phyloP scores from a whole-genome alignment of 2,113 vertebrate genomes.

The Drymodes brunneopygia region DNA sequence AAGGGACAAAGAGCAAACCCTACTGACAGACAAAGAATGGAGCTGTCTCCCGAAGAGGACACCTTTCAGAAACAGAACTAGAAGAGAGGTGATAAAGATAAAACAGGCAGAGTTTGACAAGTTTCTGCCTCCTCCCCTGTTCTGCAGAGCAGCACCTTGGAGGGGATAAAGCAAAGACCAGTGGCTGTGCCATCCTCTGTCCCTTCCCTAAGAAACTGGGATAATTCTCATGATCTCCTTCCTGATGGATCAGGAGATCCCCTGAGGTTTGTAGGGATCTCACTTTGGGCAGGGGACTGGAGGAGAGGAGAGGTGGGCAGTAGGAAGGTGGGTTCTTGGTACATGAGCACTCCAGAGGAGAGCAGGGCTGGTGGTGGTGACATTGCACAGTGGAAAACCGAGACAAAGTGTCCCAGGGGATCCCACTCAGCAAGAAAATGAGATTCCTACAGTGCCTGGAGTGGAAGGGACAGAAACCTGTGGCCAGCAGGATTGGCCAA shows the following conservation, averaged over 20 bases:
- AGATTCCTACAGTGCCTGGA: background rate
- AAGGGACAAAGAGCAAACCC: background rate
- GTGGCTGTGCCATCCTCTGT: background rate
- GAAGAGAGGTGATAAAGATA: background rate
- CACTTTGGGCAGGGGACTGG: background rate
- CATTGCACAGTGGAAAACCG: background rate
- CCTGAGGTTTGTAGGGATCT: background rate
- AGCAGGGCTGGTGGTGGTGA: background rate
- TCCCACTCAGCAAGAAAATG: background rate
- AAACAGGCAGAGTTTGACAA: background rate
- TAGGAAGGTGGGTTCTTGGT: background rate
- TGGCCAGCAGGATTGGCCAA: background rate
- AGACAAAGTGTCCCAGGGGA: background rate
- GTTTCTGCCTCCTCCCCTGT: background rate
- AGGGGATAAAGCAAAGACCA: background rate
- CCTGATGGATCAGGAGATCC: background rate
- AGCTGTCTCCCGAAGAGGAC: background rate
- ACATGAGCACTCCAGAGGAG: background rate
- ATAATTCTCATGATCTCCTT: background rate
- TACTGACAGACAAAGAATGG: background rate
- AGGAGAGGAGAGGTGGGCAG: background rate
- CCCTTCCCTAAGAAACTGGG: background rate
- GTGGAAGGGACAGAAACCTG: background rate
- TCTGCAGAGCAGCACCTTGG: background rate
- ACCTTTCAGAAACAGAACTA: background rate